Evolutionary conservation across 1,140 invertebrate species (phyloP).

Genomic region (Panulirus ornatus): DNA sequence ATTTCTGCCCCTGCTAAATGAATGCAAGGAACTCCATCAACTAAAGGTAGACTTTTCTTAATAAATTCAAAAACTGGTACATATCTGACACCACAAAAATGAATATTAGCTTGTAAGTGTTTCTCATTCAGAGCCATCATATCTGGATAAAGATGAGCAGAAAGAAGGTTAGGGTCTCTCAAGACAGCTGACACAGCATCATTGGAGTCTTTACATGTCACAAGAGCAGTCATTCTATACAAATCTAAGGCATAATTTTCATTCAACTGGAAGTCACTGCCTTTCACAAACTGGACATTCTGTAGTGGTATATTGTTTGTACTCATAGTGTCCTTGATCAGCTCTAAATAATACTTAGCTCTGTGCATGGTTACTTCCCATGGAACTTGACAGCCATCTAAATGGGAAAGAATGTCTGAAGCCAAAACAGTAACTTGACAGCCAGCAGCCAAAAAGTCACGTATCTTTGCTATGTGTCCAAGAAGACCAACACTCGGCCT

Average conservation of each 20-base stretch:
- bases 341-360: slow-evolving; percentile 95
- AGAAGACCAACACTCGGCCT: slow-evolving; percentile 99
- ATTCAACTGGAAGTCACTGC: slow-evolving; percentile 96
- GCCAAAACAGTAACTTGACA: slow-evolving; percentile 98
- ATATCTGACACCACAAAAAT: slow-evolving; percentile 99
- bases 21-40: slow-evolving; percentile 94
- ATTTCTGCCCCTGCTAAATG: slow-evolving; percentile 98
- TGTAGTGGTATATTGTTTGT: slow-evolving; percentile 96
- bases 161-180: slow-evolving; percentile 96
- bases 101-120: slow-evolving; percentile 97
- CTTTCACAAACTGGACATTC: slow-evolving; percentile 96
- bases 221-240: slow-evolving; percentile 92
- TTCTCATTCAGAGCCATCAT: slow-evolving; percentile 98
- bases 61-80: slow-evolving; percentile 99
- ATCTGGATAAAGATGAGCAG: slow-evolving; percentile 96
- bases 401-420: slow-evolving; percentile 98
- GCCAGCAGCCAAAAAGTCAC: slow-evolving; percentile 97
- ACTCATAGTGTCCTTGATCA: slow-evolving; percentile 95
- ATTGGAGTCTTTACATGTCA: slow-evolving; percentile 98
- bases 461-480: slow-evolving; percentile 99
- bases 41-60: slow-evolving; percentile 95
- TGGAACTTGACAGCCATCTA: slow-evolving; percentile 99
- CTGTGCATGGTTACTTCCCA: slow-evolving; percentile 95
- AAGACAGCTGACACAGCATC: slow-evolving; percentile 99
- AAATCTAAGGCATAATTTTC: slow-evolving; percentile 98